Conservation (phyloP, 1,140 invertebrate species). For the Zaprionus ornatus region DNA sequence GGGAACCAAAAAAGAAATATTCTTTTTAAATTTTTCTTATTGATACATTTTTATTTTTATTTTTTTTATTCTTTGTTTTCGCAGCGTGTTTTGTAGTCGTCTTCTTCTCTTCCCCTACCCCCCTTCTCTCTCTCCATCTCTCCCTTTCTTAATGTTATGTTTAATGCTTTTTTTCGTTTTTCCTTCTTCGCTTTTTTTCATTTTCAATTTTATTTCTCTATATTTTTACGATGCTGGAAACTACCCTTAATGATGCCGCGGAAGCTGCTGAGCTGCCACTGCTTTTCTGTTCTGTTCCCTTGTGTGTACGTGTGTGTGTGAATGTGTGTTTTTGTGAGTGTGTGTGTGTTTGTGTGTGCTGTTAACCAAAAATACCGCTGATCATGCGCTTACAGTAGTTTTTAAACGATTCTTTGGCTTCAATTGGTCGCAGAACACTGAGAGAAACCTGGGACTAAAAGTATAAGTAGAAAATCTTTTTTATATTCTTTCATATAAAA, state of each 20-base stretch:
- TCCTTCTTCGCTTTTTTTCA: conserved; percentile 34
- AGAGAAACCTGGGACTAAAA: not conserved
- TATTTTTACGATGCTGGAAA: conserved; percentile 79
- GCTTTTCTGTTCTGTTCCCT: conserved; percentile 11
- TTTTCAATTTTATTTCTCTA: conserved; percentile 81
- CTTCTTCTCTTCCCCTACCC: conserved; percentile 48
- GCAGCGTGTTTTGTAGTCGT: conserved; percentile 30
- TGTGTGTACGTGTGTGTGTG: conserved; percentile 21
- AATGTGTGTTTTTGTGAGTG: conserved; percentile 8
- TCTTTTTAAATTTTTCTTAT: conserved; percentile 56
- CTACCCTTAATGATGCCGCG: conserved; percentile 78
- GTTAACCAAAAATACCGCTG: conserved; percentile 43
- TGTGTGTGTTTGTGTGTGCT: conserved; percentile 17
- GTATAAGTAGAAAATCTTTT: no score
- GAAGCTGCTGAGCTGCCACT: conserved; percentile 62
- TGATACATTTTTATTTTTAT: conserved; percentile 68
- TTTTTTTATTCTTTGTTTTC: conserved; percentile 64
- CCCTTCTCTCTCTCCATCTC: conserved; percentile 14
- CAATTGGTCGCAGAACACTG: not conserved
- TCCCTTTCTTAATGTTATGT: not conserved
- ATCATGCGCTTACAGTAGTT: conserved; percentile 55
- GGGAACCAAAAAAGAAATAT: not conserved
- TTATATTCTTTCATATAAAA: no score
- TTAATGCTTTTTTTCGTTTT: conserved; percentile 24
- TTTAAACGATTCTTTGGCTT: conserved; percentile 13